Base-by-base conservation (phyloP, 2,113 vertebrate genomes). In the Chlamydotis undulata region DNA sequence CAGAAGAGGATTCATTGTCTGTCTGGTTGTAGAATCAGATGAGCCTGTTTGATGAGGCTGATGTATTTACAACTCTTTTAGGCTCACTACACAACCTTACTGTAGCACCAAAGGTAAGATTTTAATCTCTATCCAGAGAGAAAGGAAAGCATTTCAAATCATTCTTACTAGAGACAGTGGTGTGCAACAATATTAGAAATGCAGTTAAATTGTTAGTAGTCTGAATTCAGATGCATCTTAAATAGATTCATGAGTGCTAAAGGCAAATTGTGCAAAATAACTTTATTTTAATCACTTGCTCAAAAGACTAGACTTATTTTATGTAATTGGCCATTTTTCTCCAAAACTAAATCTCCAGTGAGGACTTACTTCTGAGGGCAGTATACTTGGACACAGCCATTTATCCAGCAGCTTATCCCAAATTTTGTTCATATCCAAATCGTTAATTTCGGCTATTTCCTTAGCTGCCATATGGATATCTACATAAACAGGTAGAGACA, bases 371-470 rank as follows among this genome's bases (percentile, higher is more conserved):
- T 98, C 98, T 55, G 97, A 89, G 24, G 98, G 97, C 3, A 92
- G 91, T 7, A 93, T 84, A 1, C 97, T 98, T 41, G 98, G 98
- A 82, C 99, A 99, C 65, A 99, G 98, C 99, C 99, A 99, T 68
- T 99, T 99, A 83, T 99, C 98, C 95, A 99, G 95, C 79, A 99
- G 96, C 77, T 98, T 98, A 77, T 98, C 98, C 84, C 98, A 97
- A 47, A 99, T 98, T 96, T 99, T 99, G 47, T 98, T 96, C 91
- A 99, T 98, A 81, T 99, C 98, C 92, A 99, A 92, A 25, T 98
- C 95, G 71, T 99, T 99, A 67, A 99, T 98, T 90, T 98, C 92
- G 2, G 99, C 98, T 50, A 99, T 99, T 96, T 99, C 99, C 93
- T 98, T 99, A 13, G 98, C 98, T 47, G 98, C 98, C 13, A 75